Evolutionary conservation across 2,888 invertebrate species (phyloP).

Genomic region (Lacanobia wlatinum): DNA sequence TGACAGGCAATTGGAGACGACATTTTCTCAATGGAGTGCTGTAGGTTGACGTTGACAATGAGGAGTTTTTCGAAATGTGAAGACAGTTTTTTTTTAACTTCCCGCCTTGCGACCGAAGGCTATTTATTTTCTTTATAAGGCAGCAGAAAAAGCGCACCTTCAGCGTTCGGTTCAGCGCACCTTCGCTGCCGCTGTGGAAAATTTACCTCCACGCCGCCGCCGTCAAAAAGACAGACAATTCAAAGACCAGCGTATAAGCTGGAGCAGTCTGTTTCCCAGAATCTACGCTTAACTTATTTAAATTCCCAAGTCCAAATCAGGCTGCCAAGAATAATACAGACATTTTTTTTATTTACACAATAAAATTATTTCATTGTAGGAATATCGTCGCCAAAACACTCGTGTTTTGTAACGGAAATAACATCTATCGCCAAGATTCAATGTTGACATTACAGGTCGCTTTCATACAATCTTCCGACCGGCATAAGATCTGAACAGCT

Average conservation of each 20-base stretch:
- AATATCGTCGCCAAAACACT: conserved; percentile 47
- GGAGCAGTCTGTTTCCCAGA: conserved; percentile 19
- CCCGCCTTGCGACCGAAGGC: no score
- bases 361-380: conserved; percentile 52
- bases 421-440: conserved; percentile 55
- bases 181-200: no score
- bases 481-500: conserved; percentile 7
- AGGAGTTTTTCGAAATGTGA: no score
- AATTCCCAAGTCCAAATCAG: background rate
- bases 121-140: no score
- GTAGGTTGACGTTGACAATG: no score
- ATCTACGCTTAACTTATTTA: conserved; percentile 12
- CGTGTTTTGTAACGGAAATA: conserved; percentile 54
- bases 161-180: no score
- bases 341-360: conserved; percentile 54
- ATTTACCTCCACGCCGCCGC: no score
- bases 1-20: no score
- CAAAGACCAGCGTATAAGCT: conserved; percentile 25
- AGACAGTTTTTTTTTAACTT: no score
- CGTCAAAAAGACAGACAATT: conserved; percentile 10
- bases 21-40: no score
- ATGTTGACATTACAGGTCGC: conserved; percentile 56
- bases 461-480: conserved; percentile 37
- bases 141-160: no score
- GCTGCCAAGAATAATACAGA: conserved; percentile 54